Evolutionary conservation across 2,113 vertebrate species (phyloP).

Genomic region (Etheostoma cragini): DNA sequence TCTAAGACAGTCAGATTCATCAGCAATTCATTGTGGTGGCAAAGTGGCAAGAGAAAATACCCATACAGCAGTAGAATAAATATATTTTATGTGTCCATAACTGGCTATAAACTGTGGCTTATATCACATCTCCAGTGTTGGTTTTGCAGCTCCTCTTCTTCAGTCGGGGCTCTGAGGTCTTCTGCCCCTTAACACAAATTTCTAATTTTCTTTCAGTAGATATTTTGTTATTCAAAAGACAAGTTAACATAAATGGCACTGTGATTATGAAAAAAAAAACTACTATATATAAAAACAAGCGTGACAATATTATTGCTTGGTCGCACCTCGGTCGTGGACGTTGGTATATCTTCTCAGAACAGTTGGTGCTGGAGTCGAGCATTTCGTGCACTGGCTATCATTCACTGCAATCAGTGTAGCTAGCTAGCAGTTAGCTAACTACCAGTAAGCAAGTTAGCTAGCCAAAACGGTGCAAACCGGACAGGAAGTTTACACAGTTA

Average conservation of each 20-base stretch:
- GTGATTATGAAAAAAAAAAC: background rate
- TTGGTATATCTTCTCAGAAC: background rate
- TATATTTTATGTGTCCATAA: background rate
- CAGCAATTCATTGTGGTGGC: constrained; percentile 16
- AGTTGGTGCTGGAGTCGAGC: background rate
- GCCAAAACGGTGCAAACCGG: background rate
- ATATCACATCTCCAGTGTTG: constrained; percentile 8
- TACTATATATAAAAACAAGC: too few species aligned
- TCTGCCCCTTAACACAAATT: background rate
- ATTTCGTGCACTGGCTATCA: background rate
- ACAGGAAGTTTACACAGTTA: background rate
- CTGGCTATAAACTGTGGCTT: background rate
- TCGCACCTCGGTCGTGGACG: background rate
- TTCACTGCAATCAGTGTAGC: background rate
- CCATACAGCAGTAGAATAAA: constrained; percentile 22
- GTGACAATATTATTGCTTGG: background rate
- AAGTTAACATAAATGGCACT: background rate
- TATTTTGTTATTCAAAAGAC: background rate
- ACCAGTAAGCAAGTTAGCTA: background rate
- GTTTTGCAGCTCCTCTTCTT: background rate
- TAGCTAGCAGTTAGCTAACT: background rate
- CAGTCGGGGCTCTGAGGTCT: background rate
- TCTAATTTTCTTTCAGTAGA: background rate
- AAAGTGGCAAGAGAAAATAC: constrained; percentile 12
- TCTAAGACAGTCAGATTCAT: background rate